phyloP scores from a whole-genome alignment of 1,140 invertebrate species.

The Babylonia areolata region DNA sequence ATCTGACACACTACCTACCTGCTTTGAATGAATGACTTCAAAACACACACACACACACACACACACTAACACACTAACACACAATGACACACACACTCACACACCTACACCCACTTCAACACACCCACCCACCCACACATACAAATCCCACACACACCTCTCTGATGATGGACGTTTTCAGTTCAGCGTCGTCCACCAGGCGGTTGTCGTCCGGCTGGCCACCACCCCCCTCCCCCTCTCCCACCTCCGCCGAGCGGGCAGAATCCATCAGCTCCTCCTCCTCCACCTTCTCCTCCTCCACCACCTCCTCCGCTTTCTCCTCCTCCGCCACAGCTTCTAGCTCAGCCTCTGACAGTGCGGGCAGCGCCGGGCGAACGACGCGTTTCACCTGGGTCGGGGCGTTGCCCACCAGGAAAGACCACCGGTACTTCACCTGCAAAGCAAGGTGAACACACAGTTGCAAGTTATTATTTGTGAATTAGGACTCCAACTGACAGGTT shows the following conservation, averaged over 20 bases:
- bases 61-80: not conserved
- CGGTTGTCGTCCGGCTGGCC: constrained; percentile 22
- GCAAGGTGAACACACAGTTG: too few species aligned
- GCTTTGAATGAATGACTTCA: too few species aligned
- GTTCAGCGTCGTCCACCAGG: not conserved
- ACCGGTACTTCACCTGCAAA: constrained; percentile 60
- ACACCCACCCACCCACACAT: not conserved
- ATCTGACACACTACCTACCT: too few species aligned
- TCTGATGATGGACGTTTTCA: constrained; percentile 6
- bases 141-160: constrained; percentile 2
- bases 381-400: constrained; percentile 60
- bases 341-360: not conserved
- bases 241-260: constrained; percentile 23
- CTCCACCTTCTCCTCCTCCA: constrained; percentile 44
- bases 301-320: not conserved
- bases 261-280: constrained; percentile 44
- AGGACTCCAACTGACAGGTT: too few species aligned
- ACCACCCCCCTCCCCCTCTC: constrained; percentile 34
- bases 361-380: not conserved
- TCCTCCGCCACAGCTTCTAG: constrained; percentile 30
- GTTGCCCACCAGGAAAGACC: constrained; percentile 74
- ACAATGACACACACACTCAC: not conserved
- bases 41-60: not conserved
- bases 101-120: not conserved
- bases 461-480: too few species aligned